A percentile compares a stretch with the other conserved stretches of the same genome.
Conservation (phyloP, 2,888 invertebrate genomes). For the Lottia scabra region DNA sequence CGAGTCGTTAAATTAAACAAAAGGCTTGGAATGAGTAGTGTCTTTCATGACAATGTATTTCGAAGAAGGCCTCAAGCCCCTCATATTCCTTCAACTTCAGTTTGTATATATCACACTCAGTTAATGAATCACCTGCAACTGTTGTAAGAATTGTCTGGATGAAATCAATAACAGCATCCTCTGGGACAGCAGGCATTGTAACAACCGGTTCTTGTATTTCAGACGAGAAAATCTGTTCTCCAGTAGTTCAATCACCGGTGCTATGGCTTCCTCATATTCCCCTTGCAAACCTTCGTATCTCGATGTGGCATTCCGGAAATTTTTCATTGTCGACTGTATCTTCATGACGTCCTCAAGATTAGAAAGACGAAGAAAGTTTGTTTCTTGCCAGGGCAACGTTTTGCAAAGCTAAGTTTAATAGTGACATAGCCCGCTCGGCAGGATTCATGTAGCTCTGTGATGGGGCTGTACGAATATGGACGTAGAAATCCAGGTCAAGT, state of each 20-base stretch:
- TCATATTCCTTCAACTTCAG: neutral
- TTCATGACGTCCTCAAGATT: conserved; percentile 5
- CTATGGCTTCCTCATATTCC: neutral
- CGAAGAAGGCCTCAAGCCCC: conserved; percentile 8
- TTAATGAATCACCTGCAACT: neutral
- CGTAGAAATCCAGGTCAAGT: conserved; percentile 17
- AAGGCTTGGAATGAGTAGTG: too few species aligned
- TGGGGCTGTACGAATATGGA: conserved; percentile 13
- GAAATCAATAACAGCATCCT: neutral
- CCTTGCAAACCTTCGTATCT: conserved; percentile 7
- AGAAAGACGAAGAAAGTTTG: too few species aligned
- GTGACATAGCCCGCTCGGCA: conserved; percentile 10
- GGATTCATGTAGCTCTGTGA: conserved; percentile 10
- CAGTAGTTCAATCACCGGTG: neutral
- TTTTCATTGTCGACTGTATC: neutral
- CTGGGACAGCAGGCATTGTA: conserved; percentile 1
- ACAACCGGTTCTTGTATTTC: neutral
- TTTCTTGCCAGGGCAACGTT: conserved; percentile 16
- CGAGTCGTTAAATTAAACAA: too few species aligned
- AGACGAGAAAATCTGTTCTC: conserved; percentile 9
- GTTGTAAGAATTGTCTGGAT: neutral
- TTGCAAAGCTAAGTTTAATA: conserved; percentile 17
- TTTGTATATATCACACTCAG: neutral
- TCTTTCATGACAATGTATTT: neutral
- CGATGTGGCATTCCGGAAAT: neutral